Percentiles rank a stretch among this genome's conserved stretches.
Evolutionary conservation across 2,888 invertebrate species (phyloP).

Genomic region (Xanthia togata): DNA sequence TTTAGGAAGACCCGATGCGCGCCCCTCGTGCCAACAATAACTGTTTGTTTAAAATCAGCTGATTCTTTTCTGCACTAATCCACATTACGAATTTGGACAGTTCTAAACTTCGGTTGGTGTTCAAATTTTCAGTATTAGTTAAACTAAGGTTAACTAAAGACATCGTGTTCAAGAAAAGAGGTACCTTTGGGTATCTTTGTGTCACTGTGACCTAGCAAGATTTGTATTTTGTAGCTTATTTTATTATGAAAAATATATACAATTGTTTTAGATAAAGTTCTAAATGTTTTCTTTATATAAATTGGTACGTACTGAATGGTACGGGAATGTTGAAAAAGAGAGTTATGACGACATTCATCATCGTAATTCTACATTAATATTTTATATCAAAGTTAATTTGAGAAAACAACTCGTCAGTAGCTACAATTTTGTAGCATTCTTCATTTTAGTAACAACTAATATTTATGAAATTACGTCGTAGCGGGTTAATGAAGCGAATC

Average conservation of each 20-base stretch:
- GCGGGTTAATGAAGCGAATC: too few species aligned
- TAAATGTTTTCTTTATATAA: background rate
- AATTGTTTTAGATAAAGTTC: background rate
- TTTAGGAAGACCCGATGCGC: constrained; percentile 17
- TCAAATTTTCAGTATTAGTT: background rate
- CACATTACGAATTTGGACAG: background rate
- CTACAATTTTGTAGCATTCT: background rate
- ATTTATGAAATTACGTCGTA: background rate
- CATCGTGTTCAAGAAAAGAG: background rate
- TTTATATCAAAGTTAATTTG: background rate
- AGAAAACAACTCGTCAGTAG: background rate
- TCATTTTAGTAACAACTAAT: background rate
- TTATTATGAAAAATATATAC: background rate
- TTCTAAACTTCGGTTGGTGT: background rate
- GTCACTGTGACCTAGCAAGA: background rate
- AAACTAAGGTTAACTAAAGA: background rate
- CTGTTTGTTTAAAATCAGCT: constrained; percentile 44
- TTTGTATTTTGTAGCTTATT: background rate
- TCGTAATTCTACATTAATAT: background rate
- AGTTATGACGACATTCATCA: constrained; percentile 1
- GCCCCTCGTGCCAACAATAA: constrained; percentile 16
- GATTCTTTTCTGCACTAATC: constrained; percentile 5
- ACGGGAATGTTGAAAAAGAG: background rate
- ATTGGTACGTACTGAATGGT: background rate
- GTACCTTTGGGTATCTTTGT: background rate